A percentile compares a stretch with the other conserved stretches of the same genome.
Conservation (phyloP, 2,888 invertebrate genomes). For the Oligia fasciuncula region DNA sequence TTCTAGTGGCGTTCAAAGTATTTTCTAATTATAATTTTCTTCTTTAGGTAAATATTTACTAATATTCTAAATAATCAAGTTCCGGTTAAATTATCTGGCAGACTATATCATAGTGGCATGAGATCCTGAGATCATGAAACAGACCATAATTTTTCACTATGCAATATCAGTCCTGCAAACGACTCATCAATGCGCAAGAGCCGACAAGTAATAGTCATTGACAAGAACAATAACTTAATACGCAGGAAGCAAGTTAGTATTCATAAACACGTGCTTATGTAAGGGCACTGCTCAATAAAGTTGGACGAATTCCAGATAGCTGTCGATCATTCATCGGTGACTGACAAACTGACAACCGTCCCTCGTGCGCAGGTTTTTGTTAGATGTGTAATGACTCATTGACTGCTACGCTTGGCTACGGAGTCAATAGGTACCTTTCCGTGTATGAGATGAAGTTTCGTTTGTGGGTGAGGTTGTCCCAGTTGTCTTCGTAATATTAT, state of each 20-base stretch:
- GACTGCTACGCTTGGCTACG: not conserved
- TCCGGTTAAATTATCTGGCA: not conserved
- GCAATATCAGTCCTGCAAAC: constrained; percentile 9
- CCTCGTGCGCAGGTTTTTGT: constrained; percentile 1
- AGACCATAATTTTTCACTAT: not conserved
- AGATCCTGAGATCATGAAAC: not conserved
- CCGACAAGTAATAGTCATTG: constrained; percentile 46
- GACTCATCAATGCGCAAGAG: constrained; percentile 36
- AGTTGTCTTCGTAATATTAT: not conserved
- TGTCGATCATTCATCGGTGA: constrained; percentile 37
- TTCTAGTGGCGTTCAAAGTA: not conserved
- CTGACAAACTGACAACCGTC: constrained; percentile 26
- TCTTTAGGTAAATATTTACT: not conserved
- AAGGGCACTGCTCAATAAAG: constrained; percentile 54
- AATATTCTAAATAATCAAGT: not conserved
- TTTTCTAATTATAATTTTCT: not conserved
- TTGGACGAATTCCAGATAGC: constrained; percentile 50
- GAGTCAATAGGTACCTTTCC: not conserved
- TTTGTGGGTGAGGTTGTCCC: not conserved
- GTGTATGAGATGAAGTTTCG: not conserved
- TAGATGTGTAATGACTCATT: constrained; percentile 1
- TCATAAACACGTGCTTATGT: constrained; percentile 62
- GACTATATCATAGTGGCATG: not conserved
- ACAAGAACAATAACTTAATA: constrained; percentile 55
- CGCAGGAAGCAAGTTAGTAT: constrained; percentile 63